Percentiles rank a stretch among this genome's conserved stretches.
Conservation (phyloP, 1,140 invertebrate species). For the Apocrypta bakeri region DNA sequence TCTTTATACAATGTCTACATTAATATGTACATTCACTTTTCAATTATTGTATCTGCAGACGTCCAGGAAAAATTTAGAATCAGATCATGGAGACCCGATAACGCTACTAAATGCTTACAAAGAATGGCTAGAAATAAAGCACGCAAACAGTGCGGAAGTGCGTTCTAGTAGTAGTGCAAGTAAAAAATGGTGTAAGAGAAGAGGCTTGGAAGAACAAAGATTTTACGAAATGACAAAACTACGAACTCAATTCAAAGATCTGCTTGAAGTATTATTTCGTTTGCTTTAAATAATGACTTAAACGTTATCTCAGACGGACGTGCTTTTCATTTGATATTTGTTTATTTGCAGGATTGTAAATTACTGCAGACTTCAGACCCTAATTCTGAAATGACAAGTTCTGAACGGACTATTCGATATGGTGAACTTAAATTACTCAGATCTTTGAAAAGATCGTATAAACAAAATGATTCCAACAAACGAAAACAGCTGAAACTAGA, state of each 20-base stretch:
- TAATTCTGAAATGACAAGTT: conserved; percentile 79
- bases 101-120: conserved; percentile 92
- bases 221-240: conserved; percentile 98
- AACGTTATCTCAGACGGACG: conserved; percentile 18
- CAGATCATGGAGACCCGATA: conserved; percentile 96
- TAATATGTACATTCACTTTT: no score
- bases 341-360: conserved; percentile 78
- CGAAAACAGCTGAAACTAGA: conserved; percentile 84
- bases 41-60: conserved; percentile 75
- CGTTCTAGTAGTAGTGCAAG: conserved; percentile 71
- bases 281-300: conserved; percentile 19
- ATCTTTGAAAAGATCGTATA: conserved; percentile 81
- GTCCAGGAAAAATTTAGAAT: conserved; percentile 87
- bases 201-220: conserved; percentile 95
- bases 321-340: conserved; percentile 40
- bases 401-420: conserved; percentile 86
- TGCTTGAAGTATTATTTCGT: conserved; percentile 80
- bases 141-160: conserved; percentile 65
- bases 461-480: conserved; percentile 78
- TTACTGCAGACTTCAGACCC: conserved; percentile 76
- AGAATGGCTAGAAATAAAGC: conserved; percentile 91
- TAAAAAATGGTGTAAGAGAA: conserved; percentile 88
- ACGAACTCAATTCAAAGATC: conserved; percentile 89
- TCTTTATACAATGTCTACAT: no score
- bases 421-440: conserved; percentile 91